Evolutionary conservation across 1,140 invertebrate genomes (phyloP), one percentile per base, ranked within the genome.

Genomic region (Drosophila gunungcola): DNA sequence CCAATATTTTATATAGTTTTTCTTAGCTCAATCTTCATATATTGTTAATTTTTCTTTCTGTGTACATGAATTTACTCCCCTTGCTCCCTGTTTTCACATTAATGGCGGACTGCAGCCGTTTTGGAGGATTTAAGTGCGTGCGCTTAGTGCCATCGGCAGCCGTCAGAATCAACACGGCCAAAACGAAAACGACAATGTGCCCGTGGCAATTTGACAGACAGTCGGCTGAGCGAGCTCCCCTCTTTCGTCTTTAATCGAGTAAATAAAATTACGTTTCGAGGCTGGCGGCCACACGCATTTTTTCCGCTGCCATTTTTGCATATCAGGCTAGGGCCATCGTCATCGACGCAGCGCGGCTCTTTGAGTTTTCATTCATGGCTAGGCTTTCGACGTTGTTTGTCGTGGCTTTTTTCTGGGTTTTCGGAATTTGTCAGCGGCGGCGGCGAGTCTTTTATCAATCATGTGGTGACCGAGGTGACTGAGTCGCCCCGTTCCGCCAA

Each of bases 331-430:
- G 54, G 62, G 7, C 32, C 51, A 48, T 54, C 69, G 65, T 68
- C 64, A 68, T 68, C 39, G 61, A 42, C 27, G 51, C 54, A 45
- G 76, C 72, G 78, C 73, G 65, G 82, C 82, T 75, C 82, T 86
- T 86, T 88, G 79, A 76, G 57, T 62, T 88, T 86, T 86, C 83
- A 86, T 86, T 86, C 83, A 86, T 86, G 83, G 83, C 72, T 77
- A 46, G 61, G 48, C 64, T 68, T 68, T 68, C 64, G 65, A 63
- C 69, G 82, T 84, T 82, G 80, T 88, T 73, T 57, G 64, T 45
- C 46, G 64, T 65, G 64, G 64, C 60, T 38, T 76, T 75, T 75
- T 52, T 74, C 53, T 54, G 57, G 57, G 69, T 76, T 74, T 65
- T 61, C 36, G 82, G 76, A 85, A 81, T 80, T 83, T 89, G 83